phyloP scores from a whole-genome alignment of 1,140 invertebrate species.

The Psilanteris sp. region DNA sequence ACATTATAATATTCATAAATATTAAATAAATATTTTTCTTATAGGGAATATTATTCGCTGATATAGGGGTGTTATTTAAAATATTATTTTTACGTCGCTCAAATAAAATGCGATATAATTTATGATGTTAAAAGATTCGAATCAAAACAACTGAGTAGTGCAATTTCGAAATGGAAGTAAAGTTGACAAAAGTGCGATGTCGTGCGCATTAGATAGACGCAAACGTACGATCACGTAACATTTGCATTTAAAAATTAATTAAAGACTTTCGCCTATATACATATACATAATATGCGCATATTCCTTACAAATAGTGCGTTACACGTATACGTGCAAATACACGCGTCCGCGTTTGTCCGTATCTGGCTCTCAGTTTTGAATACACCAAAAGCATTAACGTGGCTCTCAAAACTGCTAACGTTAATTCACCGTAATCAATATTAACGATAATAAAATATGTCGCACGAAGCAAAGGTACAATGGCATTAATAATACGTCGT shows the following conservation, averaged over 20 bases:
- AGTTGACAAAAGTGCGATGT: constrained; percentile 30
- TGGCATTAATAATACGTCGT: constrained; percentile 62
- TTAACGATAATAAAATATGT: constrained; percentile 62
- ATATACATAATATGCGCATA: constrained; percentile 56
- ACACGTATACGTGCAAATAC: constrained; percentile 5
- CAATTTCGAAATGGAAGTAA: background rate
- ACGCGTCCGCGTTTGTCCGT: constrained; percentile 21
- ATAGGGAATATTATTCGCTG: no score
- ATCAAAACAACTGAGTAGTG: background rate
- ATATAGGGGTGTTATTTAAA: no score
- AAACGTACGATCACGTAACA: constrained; percentile 30
- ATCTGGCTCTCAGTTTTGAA: constrained; percentile 42
- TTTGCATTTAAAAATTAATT: constrained; percentile 49
- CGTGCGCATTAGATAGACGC: constrained; percentile 32
- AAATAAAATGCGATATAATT: no score
- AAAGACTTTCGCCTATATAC: constrained; percentile 37
- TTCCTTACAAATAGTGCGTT: constrained; percentile 24
- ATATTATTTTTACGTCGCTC: no score
- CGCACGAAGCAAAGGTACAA: constrained; percentile 65
- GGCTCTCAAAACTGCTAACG: constrained; percentile 54
- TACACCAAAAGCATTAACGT: constrained; percentile 64
- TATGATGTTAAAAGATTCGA: no score
- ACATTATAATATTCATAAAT: no score
- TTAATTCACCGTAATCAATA: constrained; percentile 49
- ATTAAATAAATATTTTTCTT: no score